Conservation (phyloP, 2,113 vertebrate species). For the Psittacus erithacus region DNA sequence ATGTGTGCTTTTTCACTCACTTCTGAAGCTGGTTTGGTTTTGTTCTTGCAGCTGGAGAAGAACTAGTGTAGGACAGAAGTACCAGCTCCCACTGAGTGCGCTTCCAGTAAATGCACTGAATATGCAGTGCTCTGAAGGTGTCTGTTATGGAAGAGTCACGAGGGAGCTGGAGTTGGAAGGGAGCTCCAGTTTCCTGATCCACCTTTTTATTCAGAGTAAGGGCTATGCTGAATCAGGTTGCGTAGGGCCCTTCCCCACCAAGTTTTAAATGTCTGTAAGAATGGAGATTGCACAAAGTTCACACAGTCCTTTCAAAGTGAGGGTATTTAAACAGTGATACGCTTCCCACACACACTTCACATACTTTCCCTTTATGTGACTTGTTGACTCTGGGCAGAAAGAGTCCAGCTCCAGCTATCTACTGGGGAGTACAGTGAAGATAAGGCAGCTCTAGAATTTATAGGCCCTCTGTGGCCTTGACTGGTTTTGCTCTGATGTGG, state of each 20-base stretch:
- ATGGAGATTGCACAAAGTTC: background rate
- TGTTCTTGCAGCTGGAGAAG: background rate
- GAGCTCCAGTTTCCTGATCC: background rate
- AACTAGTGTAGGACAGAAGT: background rate
- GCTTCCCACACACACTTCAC: background rate
- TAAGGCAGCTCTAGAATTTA: background rate
- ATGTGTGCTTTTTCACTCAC: background rate
- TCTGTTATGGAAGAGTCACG: background rate
- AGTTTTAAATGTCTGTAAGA: background rate
- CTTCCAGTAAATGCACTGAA: background rate
- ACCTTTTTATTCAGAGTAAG: background rate
- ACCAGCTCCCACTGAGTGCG: background rate
- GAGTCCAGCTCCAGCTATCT: background rate
- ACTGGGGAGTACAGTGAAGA: background rate
- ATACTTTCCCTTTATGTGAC: background rate
- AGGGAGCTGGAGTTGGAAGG: background rate
- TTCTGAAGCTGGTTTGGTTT: background rate
- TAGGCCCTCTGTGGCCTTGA: background rate
- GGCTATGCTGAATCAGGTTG: background rate
- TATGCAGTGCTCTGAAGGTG: background rate
- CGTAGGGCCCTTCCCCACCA: background rate
- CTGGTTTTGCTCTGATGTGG: background rate
- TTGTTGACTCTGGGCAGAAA: background rate
- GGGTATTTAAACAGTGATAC: background rate
- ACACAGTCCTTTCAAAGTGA: background rate